phyloP scores from a whole-genome alignment of 1,140 invertebrate species.

The Paralvinella palmiformis region DNA sequence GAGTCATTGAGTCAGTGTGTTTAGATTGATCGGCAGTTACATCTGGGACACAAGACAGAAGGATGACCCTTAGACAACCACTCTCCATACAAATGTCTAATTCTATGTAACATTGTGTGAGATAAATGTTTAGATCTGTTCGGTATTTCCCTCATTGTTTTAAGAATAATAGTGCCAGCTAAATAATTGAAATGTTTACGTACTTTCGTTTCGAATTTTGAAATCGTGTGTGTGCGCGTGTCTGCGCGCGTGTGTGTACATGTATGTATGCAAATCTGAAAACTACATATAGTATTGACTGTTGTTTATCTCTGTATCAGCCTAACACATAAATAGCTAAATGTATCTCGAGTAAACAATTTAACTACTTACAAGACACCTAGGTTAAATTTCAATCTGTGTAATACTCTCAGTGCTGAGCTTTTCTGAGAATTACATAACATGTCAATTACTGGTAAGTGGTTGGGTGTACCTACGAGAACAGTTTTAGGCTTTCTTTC shows the following conservation, averaged over 20 bases:
- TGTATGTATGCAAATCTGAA: slow-evolving; percentile 56
- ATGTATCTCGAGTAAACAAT: neutral
- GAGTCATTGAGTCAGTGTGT: too few relatives aligned
- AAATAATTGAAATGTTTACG: neutral
- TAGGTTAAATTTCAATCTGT: neutral
- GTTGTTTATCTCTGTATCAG: slow-evolving; percentile 59
- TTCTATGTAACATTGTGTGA: too few relatives aligned
- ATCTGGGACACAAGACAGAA: too few relatives aligned
- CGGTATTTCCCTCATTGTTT: neutral
- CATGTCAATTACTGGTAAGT: too few relatives aligned
- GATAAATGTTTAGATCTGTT: neutral
- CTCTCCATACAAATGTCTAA: too few relatives aligned
- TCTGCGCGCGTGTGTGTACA: neutral
- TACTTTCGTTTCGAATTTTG: too few relatives aligned
- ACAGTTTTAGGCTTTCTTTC: too few relatives aligned
- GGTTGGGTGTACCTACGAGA: too few relatives aligned
- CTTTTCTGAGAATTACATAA: too few relatives aligned
- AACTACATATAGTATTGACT: slow-evolving; percentile 58
- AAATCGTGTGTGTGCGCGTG: neutral
- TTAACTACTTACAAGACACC: neutral
- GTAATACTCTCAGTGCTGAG: neutral
- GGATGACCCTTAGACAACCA: too few relatives aligned
- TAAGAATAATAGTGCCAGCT: neutral
- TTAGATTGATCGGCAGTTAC: too few relatives aligned
- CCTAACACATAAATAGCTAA: slow-evolving; percentile 22